Base-by-base conservation (phyloP, 2,888 invertebrate genomes). In the Lymantria monacha region DNA sequence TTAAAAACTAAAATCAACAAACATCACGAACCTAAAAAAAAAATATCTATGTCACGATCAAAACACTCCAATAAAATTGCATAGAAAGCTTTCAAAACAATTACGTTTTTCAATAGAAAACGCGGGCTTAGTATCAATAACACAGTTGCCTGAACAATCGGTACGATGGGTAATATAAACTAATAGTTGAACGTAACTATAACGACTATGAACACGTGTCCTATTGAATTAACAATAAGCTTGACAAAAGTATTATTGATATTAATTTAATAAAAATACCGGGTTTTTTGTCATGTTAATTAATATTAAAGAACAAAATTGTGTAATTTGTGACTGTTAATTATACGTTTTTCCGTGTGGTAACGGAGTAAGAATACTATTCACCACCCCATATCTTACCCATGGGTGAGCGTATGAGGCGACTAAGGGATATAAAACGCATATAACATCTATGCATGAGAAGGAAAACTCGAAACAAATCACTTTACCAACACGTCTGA, bases 191-290 rank as follows among this genome's bases (percentile, higher is more conserved):
- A 53, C 33, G 33, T 33, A 22, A 22, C 22, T 2, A 53, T 63
- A 69, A 69, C 68, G 59, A 55, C 59, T 54, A 33, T 33, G 33
- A 10, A 33, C 33, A 57, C 58, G 46, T 51, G 52, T 56, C 48
- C 55, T 57, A 72, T 66, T 63, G 58, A 74, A 67, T 74, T 78
- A 74, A 72, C 77, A 74, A 74, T 63, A 57, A 60, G 53, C 55
- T 38, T 41, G 30, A 59, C 56, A 52, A 58, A 51, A 49, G 22
- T 22, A 22, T 22, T n/a, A 22, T 5, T 22, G 22, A 22, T 22
- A 22, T 22, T 22, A 22, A 22, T 22, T 22, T 22, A 2, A n/a
- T n/a, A n/a, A 3, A 22, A 22, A 2, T 22, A 3, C 2, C 5
- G 2, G 2, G 22, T 5, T 22, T 22, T 22, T 22, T 22, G 22